Evolutionary conservation across 2,888 invertebrate genomes (phyloP).

Genomic region (Thysanoteuthis rhombus): DNA sequence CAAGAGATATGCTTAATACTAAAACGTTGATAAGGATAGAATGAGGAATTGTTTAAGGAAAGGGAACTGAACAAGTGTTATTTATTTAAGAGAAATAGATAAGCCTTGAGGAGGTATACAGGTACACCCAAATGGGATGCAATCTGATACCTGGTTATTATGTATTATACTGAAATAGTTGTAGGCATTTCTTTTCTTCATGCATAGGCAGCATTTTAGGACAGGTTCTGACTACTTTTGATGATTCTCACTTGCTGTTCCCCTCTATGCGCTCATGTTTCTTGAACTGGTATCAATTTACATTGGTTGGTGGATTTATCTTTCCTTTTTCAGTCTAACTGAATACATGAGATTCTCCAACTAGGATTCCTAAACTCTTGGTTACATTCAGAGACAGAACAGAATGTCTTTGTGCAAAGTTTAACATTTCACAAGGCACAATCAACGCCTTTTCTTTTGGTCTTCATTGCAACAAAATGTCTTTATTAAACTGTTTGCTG

Average conservation of each 20-base stretch:
- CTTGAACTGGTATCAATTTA: neutral
- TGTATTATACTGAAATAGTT: neutral
- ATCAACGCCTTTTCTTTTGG: too few species aligned
- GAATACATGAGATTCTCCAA: too few species aligned
- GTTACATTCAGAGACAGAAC: too few species aligned
- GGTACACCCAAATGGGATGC: neutral
- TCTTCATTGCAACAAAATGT: too few species aligned
- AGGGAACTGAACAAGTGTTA: neutral
- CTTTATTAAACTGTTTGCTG: too few species aligned
- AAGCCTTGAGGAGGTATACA: neutral
- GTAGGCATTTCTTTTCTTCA: neutral
- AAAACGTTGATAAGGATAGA: too few species aligned
- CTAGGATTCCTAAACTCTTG: too few species aligned
- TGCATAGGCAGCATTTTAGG: slow-evolving; percentile 17
- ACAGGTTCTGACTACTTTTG: neutral
- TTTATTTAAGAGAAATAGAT: neutral
- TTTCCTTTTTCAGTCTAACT: neutral
- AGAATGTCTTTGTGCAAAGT: too few species aligned
- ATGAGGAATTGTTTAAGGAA: neutral
- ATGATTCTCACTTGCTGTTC: neutral
- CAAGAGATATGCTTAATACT: neutral
- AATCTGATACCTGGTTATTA: neutral
- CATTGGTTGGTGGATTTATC: neutral
- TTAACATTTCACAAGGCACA: too few species aligned
- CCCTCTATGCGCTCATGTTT: neutral